A percentile compares a stretch with the other conserved stretches of the same genome.
phyloP scores from a whole-genome alignment of 2,113 vertebrate genomes.

The Arothron firmamentum region DNA sequence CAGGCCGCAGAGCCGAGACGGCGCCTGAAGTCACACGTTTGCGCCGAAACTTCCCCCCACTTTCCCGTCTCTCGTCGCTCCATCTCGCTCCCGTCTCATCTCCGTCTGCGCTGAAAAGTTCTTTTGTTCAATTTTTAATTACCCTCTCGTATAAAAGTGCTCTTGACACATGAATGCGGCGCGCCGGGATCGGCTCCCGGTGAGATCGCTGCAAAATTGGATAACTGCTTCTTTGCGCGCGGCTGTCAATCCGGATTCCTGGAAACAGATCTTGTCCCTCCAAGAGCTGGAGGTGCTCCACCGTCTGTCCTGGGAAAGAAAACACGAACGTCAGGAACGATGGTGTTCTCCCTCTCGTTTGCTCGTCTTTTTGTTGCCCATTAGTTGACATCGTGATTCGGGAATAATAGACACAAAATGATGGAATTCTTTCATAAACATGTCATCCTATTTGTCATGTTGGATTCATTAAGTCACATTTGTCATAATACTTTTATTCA shows the following conservation, averaged over 20 bases:
- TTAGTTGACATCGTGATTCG: slow-evolving; percentile 14
- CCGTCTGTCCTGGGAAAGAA: slow-evolving; percentile 14
- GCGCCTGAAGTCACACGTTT: slow-evolving; percentile 16
- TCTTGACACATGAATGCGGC: slow-evolving; percentile 60
- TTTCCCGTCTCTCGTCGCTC: slow-evolving; percentile 28
- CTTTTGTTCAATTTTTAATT: slow-evolving; percentile 75
- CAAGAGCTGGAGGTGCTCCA: neutral
- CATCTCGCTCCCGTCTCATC: slow-evolving; percentile 24
- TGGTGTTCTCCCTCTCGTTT: slow-evolving; percentile 33
- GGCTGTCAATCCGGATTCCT: slow-evolving; percentile 42
- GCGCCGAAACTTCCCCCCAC: slow-evolving; percentile 38
- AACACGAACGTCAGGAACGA: slow-evolving; percentile 38
- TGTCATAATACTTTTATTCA: slow-evolving; percentile 16
- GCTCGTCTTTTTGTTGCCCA: slow-evolving; percentile 41
- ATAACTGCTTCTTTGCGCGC: slow-evolving; percentile 54
- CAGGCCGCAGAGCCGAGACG: slow-evolving; percentile 11
- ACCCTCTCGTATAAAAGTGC: slow-evolving; percentile 60
- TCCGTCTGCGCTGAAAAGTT: slow-evolving; percentile 56
- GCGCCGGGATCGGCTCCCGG: slow-evolving; percentile 45
- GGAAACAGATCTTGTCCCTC: slow-evolving; percentile 32
- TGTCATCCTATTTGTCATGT: neutral
- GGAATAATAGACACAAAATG: slow-evolving; percentile 29
- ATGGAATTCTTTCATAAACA: slow-evolving; percentile 20
- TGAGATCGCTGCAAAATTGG: slow-evolving; percentile 59
- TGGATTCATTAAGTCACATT: neutral